Evolutionary conservation across 1,140 invertebrate species (phyloP).

Genomic region (Adelges cooleyi): DNA sequence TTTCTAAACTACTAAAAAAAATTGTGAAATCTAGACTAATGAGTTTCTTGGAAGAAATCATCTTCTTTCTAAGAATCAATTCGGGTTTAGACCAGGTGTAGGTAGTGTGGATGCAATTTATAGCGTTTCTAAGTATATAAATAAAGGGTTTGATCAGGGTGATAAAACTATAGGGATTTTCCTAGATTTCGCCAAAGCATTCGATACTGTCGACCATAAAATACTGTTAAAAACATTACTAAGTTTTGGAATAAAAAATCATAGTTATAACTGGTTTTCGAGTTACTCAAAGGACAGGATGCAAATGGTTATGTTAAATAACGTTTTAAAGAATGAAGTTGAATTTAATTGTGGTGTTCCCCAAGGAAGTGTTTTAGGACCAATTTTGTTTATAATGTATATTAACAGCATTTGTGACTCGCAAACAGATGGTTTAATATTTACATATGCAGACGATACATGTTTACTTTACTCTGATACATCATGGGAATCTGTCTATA

Average conservation of each 20-base stretch:
- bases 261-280: background rate
- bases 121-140: background rate
- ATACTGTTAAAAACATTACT: background rate
- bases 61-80: background rate
- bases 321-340: background rate
- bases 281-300: background rate
- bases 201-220: background rate
- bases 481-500: background rate
- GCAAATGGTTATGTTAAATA: background rate
- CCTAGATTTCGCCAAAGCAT: conserved; percentile 5
- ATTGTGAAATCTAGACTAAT: background rate
- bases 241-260: background rate
- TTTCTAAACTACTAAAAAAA: conserved; percentile 8
- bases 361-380: conserved; percentile 8
- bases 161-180: background rate
- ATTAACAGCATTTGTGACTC: background rate
- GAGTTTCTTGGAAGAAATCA: background rate
- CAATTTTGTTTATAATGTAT: background rate
- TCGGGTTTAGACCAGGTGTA: background rate
- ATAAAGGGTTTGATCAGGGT: background rate
- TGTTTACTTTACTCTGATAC: background rate
- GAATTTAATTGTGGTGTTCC: background rate
- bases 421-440: background rate
- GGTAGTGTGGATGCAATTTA: background rate
- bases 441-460: background rate